These are phyloP conservation scores for Botrylloides violaceus DNA, from an alignment of 23 tunicate genomes.

Conservation along the genomic window DNA sequence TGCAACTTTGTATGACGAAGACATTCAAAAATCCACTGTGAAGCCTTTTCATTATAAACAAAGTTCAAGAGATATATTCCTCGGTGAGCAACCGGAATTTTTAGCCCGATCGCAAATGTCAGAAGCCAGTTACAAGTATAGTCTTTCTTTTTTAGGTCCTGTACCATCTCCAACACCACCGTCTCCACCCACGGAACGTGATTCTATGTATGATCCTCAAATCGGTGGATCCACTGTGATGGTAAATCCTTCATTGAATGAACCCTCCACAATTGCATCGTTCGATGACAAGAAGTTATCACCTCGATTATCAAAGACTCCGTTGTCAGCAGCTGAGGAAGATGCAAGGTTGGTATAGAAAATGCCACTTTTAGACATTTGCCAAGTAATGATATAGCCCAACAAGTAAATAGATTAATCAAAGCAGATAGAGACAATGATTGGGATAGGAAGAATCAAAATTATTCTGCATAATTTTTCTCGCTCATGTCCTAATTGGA, in stretches of 20 bases:
- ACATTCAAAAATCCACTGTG: background rate
- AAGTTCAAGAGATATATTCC: conserved; percentile 23
- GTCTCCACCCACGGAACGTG: conserved; percentile 60
- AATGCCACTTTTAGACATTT: no score
- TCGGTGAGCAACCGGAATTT: background rate
- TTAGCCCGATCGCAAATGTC: no score
- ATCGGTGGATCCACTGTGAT: conserved; percentile 63
- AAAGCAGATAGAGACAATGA: no score
- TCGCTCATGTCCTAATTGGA: no score
- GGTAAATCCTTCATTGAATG: conserved; percentile 26
- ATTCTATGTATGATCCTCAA: conserved; percentile 39
- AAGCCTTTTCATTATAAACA: conserved; percentile 40
- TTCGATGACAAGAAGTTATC: background rate
- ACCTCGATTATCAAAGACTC: background rate
- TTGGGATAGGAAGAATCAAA: no score
- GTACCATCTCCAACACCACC: conserved; percentile 54
- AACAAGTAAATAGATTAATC: no score
- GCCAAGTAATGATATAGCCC: no score
- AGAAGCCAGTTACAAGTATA: background rate
- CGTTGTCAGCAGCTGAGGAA: background rate
- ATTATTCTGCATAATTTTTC: no score
- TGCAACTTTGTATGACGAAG: conserved; percentile 16
- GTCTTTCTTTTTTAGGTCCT: conserved; percentile 27
- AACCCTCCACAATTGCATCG: conserved; percentile 14
- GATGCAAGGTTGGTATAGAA: no score